A percentile compares a stretch with the other conserved stretches of the same genome.
These are phyloP conservation scores for Megaleporinus macrocephalus DNA, from an alignment of 2,113 vertebrate species.

Conservation along the genomic window DNA sequence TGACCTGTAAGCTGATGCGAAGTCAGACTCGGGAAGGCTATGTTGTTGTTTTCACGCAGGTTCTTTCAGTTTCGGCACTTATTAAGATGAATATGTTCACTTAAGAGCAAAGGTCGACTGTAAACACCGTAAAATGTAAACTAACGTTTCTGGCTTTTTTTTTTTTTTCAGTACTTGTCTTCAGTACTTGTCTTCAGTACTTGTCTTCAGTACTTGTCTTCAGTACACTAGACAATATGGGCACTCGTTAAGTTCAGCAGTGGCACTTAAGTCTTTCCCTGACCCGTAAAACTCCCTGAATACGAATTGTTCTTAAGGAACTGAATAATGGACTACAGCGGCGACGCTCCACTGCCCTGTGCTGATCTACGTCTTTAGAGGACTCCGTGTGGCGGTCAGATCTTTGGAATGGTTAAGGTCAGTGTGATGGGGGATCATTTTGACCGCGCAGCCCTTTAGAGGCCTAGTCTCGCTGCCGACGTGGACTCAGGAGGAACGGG, in stretches of 20 bases:
- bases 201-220: conserved; percentile 12
- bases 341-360: neutral
- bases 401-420: conserved; percentile 48
- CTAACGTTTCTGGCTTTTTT: conserved; percentile 40
- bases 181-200: conserved; percentile 12
- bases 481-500: neutral
- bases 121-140: conserved; percentile 63
- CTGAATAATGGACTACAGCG: conserved; percentile 12
- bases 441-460: conserved; percentile 26
- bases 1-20: neutral
- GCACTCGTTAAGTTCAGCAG: conserved; percentile 60
- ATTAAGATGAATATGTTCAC: conserved; percentile 32
- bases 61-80: conserved; percentile 51
- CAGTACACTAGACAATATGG: conserved; percentile 33
- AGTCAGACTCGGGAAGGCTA: conserved; percentile 40
- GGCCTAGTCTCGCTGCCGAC: conserved; percentile 3
- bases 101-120: conserved; percentile 52
- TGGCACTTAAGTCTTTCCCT: conserved; percentile 66
- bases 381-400: conserved; percentile 36
- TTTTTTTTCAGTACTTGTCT: no score
- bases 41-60: neutral
- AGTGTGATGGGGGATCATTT: conserved; percentile 54
- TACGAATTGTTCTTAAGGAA: conserved; percentile 28
- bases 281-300: conserved; percentile 57
- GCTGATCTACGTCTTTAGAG: conserved; percentile 41